Base-by-base conservation (phyloP, 2,888 invertebrate species). In the Piscicola geometra region DNA sequence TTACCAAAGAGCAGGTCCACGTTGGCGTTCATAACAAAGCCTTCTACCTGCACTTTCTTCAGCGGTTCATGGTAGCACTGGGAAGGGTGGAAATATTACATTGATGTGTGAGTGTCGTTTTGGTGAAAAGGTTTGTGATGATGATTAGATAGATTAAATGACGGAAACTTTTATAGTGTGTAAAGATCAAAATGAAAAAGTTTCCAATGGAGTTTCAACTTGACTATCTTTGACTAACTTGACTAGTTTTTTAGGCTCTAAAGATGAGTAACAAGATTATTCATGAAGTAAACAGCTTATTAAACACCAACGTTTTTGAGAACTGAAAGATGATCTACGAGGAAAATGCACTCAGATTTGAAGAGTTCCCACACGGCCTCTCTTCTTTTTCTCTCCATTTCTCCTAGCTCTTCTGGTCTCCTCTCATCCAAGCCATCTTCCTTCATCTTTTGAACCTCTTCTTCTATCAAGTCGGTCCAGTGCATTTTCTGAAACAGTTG, bases 341-440 rank as follows among this genome's bases (percentile, higher is more conserved):
- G 87, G 82, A 89, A 89, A 77, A 88, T 87, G 80, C 88, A 87
- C 82, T 89, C 89, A 78, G 88, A 88, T 82, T 88, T 88, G 82
- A 89, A 89, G 2, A 89, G 84, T 82, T 89, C 89, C 89, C 89
- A 89, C n/a, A 89, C 86, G 5, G 89, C 88, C 81, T 89, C 88
- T 66, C 88, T 82, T 80, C 85, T 83, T 82, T 84, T 87, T 79
- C 82, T 82, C 78, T 84, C 86, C 33, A 79, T 81, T 52, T 83
- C 84, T 28, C 41, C 52, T 33, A 60, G 21, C 36, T 60, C 56
- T 33, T 73, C 56, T 5, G 73, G 2, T 36, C 64, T 32, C 33
- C 33, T 73, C 52, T 25, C 35, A 9, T 52, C 32, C 2, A 30
- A 28, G 0, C 33, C 64, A 0, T n/a, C 64, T 67, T 12, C 30